A percentile compares a stretch with the other conserved stretches of the same genome.
phyloP scores from a whole-genome alignment of 2,888 invertebrate species.

The Coronaproctus castanopsis region DNA sequence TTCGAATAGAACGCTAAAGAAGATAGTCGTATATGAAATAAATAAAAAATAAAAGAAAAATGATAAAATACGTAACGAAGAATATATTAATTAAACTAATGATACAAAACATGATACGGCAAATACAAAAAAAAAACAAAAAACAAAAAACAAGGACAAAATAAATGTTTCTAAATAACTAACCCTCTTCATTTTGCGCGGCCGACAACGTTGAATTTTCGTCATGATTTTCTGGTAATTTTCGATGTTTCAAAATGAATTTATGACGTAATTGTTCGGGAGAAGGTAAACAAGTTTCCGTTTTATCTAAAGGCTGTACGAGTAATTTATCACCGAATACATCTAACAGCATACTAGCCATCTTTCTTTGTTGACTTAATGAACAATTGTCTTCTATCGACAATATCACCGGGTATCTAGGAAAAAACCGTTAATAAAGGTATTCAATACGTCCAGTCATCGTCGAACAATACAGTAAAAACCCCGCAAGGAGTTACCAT shows the following conservation, averaged over 20 bases:
- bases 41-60: no score
- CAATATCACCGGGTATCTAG: constrained; percentile 59
- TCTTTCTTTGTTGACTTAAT: constrained; percentile 67
- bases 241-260: constrained; percentile 77
- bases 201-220: constrained; percentile 41
- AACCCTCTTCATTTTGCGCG: constrained; percentile 36
- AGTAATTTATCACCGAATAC: constrained; percentile 72
- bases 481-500: no score
- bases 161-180: constrained; percentile 2
- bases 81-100: no score
- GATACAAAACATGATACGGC: no score
- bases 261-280: constrained; percentile 55
- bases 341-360: constrained; percentile 68
- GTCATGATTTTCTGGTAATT: constrained; percentile 72
- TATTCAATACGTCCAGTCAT: no score
- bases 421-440: no score
- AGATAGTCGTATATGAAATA: no score
- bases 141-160: neutral
- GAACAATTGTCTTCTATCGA: constrained; percentile 88
- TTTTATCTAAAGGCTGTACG: constrained; percentile 52
- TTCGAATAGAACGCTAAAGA: no score
- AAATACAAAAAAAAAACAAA: neutral
- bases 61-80: no score
- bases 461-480: no score
- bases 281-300: constrained; percentile 59